Evolutionary conservation across 2,888 invertebrate species (phyloP), one percentile per base, ranked within the genome.

Genomic region (Sminthurinus aureus): DNA sequence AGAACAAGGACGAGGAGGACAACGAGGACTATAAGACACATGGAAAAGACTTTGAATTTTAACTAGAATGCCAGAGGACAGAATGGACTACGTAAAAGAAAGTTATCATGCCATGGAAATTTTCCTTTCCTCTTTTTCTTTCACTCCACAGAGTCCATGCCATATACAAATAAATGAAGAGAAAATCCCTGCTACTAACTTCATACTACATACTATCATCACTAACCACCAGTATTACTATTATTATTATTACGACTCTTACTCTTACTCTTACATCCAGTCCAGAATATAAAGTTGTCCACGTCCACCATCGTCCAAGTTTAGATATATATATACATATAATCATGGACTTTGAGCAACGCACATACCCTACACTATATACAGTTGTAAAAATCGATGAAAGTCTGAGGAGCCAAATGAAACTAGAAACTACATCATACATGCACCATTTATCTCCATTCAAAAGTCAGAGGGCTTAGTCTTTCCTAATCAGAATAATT

Each of bases 361-460:
- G n/a, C 64, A 64, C 9, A 64, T n/a, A 64, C 1, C 9, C 0
- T 64, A 64, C 64, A n/a, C 4, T 69, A 22, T 69, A 69, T 20
- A 69, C n/a, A 9, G 20, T 20, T 3, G 67, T n/a, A 69, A 69
- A 69, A 69, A 69, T 69, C 67, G 67, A 69, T 69, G 11, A 18
- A 69, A 69, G 67, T 69, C 67, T 69, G 22, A n/a, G 20, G 67
- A 69, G 67, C 67, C 67, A 69, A 69, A 69, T 69, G 67, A 69
- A 69, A 58, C 58, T 58, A 38, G 58, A 58, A 58, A 69, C 67
- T 69, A 69, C 67, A 69, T 69, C 67, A 69, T 75, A 75, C 67
- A 69, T 69, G 67, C 51, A 24, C 79, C 79, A 79, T 79, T 79
- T 79, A 79, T 79, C 79, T 79, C 79, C 66, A 79, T 79, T 78